Conservation (phyloP, 2,797 vertebrate species). For the Hoplostethus atlanticus region DNA sequence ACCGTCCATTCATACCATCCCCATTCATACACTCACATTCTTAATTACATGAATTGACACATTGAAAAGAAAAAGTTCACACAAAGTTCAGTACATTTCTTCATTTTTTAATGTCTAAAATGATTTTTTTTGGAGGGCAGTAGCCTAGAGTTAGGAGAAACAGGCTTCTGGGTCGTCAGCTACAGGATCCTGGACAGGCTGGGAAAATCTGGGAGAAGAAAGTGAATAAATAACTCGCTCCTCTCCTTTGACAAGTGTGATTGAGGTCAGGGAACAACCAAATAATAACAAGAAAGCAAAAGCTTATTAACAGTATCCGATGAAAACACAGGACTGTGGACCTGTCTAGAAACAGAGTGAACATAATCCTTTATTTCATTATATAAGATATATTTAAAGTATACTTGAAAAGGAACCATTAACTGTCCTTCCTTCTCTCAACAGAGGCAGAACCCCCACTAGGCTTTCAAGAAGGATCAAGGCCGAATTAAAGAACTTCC, state of each 20-base stretch:
- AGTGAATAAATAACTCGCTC: background rate
- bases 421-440: slow-evolving; percentile 58
- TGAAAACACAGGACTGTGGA: background rate
- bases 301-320: background rate
- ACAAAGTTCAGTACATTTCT: slow-evolving; percentile 45
- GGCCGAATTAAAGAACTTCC: slow-evolving; percentile 79
- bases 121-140: background rate
- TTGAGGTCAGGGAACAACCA: background rate
- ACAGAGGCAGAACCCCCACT: slow-evolving; percentile 56
- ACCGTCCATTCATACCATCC: no score
- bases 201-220: background rate
- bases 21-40: no score
- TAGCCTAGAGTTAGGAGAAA: background rate
- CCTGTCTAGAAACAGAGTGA: background rate
- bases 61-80: slow-evolving; percentile 42
- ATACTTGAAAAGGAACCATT: slow-evolving; percentile 72
- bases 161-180: background rate
- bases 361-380: slow-evolving; percentile 24
- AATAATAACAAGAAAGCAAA: background rate
- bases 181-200: background rate
- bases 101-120: slow-evolving; percentile 11
- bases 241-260: background rate
- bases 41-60: background rate
- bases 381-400: slow-evolving; percentile 70
- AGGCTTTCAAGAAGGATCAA: slow-evolving; percentile 77